Conservation (phyloP, 2,888 invertebrate genomes). For the Scaptomyza polygonia region DNA sequence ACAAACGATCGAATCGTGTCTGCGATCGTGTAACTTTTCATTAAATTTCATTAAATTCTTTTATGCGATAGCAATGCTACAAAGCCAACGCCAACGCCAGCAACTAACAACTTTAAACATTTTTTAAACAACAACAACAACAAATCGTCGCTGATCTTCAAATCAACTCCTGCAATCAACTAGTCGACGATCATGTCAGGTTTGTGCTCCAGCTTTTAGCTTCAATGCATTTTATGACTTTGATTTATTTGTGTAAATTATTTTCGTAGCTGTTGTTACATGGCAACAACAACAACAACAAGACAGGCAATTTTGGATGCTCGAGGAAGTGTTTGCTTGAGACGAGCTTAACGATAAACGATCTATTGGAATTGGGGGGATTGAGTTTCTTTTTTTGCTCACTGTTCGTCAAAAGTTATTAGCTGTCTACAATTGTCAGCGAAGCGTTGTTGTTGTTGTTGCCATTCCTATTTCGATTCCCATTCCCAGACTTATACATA, state of each 20-base stretch:
- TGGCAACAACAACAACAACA: conserved; percentile 40
- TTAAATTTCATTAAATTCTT: conserved; percentile 80
- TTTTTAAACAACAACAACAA: conserved; percentile 50
- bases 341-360: conserved; percentile 14
- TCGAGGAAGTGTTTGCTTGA: conserved; percentile 66
- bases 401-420: conserved; percentile 66
- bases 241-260: conserved; percentile 77
- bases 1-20: conserved; percentile 65
- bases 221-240: conserved; percentile 68
- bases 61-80: conserved; percentile 70
- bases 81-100: conserved; percentile 5
- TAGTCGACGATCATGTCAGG: conserved; percentile 14
- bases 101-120: conserved; percentile 36
- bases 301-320: conserved; percentile 16
- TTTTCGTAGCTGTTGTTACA: conserved; percentile 69
- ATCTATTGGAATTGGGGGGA: conserved; percentile 12
- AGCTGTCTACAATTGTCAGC: conserved; percentile 76
- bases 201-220: conserved; percentile 40
- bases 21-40: conserved; percentile 76
- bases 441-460: conserved; percentile 17
- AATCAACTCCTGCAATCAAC: conserved; percentile 29
- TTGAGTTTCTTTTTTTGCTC: conserved; percentile 40
- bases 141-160: conserved; percentile 42
- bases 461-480: conserved; percentile 33
- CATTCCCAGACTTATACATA: conserved; percentile 39